A percentile compares a stretch with the other conserved stretches of the same genome.
phyloP scores from a whole-genome alignment of 2,888 invertebrate species.

The Stegana nigrithorax region DNA sequence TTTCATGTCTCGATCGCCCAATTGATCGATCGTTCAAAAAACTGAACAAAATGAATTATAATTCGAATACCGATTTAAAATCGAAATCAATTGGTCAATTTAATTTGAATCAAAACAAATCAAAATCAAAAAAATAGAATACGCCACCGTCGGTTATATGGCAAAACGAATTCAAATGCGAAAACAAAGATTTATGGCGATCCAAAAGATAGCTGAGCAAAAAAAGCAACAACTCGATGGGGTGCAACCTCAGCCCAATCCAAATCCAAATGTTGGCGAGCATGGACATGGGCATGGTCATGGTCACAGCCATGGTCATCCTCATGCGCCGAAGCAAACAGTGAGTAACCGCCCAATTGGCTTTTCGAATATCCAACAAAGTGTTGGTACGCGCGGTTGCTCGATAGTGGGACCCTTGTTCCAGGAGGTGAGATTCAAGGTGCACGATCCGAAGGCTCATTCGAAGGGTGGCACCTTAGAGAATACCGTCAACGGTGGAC shows the following conservation, averaged over 20 bases:
- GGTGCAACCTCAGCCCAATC: slow-evolving; percentile 80
- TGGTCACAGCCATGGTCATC: slow-evolving; percentile 70
- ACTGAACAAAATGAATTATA: background rate
- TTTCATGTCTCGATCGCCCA: too few relatives aligned
- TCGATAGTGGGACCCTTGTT: slow-evolving; percentile 76
- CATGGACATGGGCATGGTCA: slow-evolving; percentile 70
- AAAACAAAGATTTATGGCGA: slow-evolving; percentile 89
- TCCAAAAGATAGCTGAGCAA: slow-evolving; percentile 92
- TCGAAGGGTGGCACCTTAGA: slow-evolving; percentile 92
- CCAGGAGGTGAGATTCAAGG: slow-evolving; percentile 96
- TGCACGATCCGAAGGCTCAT: slow-evolving; percentile 93
- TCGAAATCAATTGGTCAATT: background rate
- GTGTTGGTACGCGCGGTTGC: slow-evolving; percentile 71
- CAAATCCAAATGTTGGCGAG: slow-evolving; percentile 76
- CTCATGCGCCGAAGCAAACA: slow-evolving; percentile 70
- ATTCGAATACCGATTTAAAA: background rate
- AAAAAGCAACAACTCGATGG: slow-evolving; percentile 88
- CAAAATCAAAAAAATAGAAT: slow-evolving; percentile 76
- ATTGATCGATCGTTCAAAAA: background rate
- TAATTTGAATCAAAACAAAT: slow-evolving; percentile 42
- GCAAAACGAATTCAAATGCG: slow-evolving; percentile 97
- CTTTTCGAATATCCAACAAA: slow-evolving; percentile 70
- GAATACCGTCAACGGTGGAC: slow-evolving; percentile 88
- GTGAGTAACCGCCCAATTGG: slow-evolving; percentile 71
- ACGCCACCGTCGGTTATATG: slow-evolving; percentile 98